Base-by-base conservation (phyloP, 2,797 vertebrate genomes). In the Buceros bicornis region DNA sequence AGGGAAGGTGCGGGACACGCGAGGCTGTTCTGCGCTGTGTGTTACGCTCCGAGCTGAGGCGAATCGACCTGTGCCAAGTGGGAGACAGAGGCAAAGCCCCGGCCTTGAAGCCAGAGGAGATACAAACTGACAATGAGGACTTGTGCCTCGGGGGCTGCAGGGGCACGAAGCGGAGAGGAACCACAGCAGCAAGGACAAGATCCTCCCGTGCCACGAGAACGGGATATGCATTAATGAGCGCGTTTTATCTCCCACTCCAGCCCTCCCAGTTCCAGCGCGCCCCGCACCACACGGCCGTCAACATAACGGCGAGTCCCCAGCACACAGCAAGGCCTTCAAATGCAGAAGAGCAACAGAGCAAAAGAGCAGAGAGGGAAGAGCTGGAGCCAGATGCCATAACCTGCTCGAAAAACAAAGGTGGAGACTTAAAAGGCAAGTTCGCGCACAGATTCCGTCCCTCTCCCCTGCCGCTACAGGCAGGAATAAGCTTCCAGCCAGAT, bases 11-110 rank as follows among this genome's bases (percentile, higher is more conserved):
- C 3, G 13, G 37, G 35, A 18, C 19, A 33, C 0, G 0, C 11
- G 2, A 37, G 37, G 37, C 50, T 5, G 1, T 37, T 19, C 19
- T 8, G 53, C 40, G 5, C 40, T 6, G 1, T 2, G 5, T 1
- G 20, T 21, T 6, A 20, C 5, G 1, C 62, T 22, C 73, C 1
- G 2, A 47, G 43, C 56, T 2, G 19, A 56, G 51, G 7, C 24
- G 4, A 21, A 35, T 29, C 56, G 6, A 6, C 1, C 37, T 11
- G 53, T 13, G 56, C 62, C 6, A 25, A 60, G 40, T 0, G 19
- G 40, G 86, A 16, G 4, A 26, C 24, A 18, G 74, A 48, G 45
- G 47, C 29, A 57, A 37, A 50, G 26, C 5, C 21, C 45, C 53
- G 20, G 47, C 71, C n/a, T 7, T 26, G 72, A 16, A 15, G 64